Evolutionary conservation across 2,888 invertebrate species (phyloP).

Genomic region (Actias luna): DNA sequence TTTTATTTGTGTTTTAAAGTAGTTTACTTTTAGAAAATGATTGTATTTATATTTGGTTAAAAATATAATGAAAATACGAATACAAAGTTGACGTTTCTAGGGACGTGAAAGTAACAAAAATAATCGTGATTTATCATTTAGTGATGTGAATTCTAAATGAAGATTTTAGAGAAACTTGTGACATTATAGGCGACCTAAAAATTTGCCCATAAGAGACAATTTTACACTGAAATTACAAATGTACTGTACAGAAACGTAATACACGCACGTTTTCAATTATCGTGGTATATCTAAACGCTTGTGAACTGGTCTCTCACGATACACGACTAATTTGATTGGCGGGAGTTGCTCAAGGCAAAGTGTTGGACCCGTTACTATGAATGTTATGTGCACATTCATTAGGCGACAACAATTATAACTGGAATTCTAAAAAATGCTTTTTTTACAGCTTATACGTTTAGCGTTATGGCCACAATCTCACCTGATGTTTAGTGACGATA

Average conservation of each 20-base stretch:
- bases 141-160: background rate
- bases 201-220: constrained; percentile 15
- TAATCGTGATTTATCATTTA: background rate
- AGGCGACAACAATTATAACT: background rate
- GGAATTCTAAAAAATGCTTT: background rate
- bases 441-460: too few relatives aligned
- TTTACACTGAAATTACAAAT: constrained; percentile 12
- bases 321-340: constrained; percentile 67
- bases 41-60: too few relatives aligned
- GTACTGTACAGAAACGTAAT: constrained; percentile 8
- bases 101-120: background rate
- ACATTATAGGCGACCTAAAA: constrained; percentile 12
- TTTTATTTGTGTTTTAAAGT: too few relatives aligned
- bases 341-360: constrained; percentile 48
- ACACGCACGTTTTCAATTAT: constrained; percentile 48
- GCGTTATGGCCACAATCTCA: too few relatives aligned
- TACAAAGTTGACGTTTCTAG: too few relatives aligned
- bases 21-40: too few relatives aligned
- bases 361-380: constrained; percentile 35
- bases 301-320: constrained; percentile 63
- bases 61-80: too few relatives aligned
- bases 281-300: constrained; percentile 47
- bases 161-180: background rate
- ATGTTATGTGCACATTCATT: constrained; percentile 20
- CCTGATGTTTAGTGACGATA: too few relatives aligned